These are phyloP conservation scores for Drosophila nigrodunni DNA, from an alignment of 1,140 invertebrate genomes.

Conservation along the genomic window DNA sequence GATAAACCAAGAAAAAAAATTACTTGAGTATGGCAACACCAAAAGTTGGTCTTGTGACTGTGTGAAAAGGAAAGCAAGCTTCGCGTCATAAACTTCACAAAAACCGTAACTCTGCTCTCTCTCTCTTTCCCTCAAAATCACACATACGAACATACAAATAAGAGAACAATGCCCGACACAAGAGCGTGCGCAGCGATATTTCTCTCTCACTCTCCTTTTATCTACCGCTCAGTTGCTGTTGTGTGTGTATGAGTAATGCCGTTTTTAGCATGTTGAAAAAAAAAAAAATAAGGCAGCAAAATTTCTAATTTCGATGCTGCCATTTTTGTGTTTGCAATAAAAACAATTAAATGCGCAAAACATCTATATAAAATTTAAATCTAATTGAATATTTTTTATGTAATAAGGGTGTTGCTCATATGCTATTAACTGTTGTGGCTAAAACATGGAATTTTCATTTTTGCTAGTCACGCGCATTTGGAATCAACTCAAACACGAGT, in stretches of 20 bases:
- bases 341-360: slow-evolving; percentile 48
- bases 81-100: slow-evolving; percentile 67
- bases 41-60: slow-evolving; percentile 74
- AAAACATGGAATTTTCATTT: slow-evolving; percentile 50
- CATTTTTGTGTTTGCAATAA: slow-evolving; percentile 55
- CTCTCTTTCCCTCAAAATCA: slow-evolving; percentile 3
- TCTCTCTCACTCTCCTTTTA: slow-evolving; percentile 35
- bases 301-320: slow-evolving; percentile 61
- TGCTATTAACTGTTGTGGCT: slow-evolving; percentile 25
- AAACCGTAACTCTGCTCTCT: slow-evolving; percentile 59
- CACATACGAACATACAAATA: slow-evolving; percentile 21
- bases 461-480: slow-evolving; percentile 70
- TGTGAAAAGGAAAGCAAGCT: slow-evolving; percentile 66
- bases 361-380: slow-evolving; percentile 39
- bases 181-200: slow-evolving; percentile 55
- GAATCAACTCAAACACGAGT: slow-evolving; percentile 30
- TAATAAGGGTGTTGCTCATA: slow-evolving; percentile 22
- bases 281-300: slow-evolving; percentile 45
- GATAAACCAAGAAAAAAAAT: slow-evolving; percentile 33
- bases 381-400: slow-evolving; percentile 36
- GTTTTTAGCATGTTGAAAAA: slow-evolving; percentile 69
- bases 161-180: slow-evolving; percentile 43
- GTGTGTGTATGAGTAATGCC: slow-evolving; percentile 70
- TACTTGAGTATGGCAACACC: slow-evolving; percentile 70
- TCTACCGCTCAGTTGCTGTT: slow-evolving; percentile 31